phyloP scores from a whole-genome alignment of 2,113 vertebrate genomes.

The Tylochromis polylepis region DNA sequence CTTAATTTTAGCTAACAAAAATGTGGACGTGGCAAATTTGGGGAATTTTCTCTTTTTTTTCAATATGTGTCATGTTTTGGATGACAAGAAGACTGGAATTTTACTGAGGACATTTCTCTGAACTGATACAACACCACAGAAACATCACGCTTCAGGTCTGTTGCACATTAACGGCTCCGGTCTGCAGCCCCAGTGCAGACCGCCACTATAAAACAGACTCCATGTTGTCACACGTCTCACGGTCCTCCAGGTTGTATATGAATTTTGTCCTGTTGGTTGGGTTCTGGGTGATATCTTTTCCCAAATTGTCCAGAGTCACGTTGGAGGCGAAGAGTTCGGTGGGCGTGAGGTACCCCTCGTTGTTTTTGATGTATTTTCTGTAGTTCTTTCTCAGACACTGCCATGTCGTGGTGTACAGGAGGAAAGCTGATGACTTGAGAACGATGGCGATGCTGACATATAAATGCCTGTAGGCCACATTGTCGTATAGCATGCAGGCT shows the following conservation, averaged over 20 bases:
- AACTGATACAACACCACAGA: background rate
- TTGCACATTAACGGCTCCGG: background rate
- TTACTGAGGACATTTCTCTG: constrained; percentile 12
- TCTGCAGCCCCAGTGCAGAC: background rate
- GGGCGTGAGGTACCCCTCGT: constrained; percentile 72
- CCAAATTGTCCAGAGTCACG: constrained; percentile 71
- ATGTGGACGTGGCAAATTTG: constrained; percentile 2
- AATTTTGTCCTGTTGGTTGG: constrained; percentile 73
- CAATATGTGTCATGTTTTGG: background rate
- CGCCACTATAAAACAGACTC: constrained; percentile 72
- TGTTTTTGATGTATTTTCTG: constrained; percentile 73
- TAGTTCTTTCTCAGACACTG: constrained; percentile 73
- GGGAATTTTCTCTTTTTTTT: background rate
- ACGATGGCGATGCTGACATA: constrained; percentile 76
- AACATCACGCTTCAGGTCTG: background rate
- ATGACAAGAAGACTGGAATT: constrained; percentile 5
- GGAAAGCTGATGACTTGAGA: constrained; percentile 70
- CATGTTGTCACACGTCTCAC: constrained; percentile 69
- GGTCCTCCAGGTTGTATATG: constrained; percentile 75
- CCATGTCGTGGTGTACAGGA: constrained; percentile 74
- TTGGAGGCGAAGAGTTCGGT: constrained; percentile 73
- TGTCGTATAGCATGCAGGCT: constrained; percentile 75
- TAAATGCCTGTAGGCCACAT: constrained; percentile 74
- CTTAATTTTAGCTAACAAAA: background rate
- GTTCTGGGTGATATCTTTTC: constrained; percentile 66